A percentile compares a stretch with the other conserved stretches of the same genome.
phyloP scores from a whole-genome alignment of 1,140 invertebrate species.

The Pachypsylla venusta region DNA sequence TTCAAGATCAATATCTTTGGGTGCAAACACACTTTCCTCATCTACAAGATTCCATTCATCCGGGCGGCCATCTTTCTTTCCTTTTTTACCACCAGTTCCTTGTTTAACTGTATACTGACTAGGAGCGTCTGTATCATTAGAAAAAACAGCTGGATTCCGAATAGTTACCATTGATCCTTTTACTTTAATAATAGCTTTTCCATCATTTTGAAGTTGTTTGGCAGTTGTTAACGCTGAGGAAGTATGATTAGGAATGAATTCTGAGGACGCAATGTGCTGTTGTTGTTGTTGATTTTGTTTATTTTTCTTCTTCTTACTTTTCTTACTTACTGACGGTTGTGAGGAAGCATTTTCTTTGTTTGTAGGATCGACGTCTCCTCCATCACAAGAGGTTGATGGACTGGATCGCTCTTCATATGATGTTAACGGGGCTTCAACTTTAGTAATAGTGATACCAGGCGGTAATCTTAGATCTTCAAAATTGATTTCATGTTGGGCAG shows the following conservation, averaged over 20 bases:
- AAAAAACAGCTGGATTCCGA: conserved; percentile 45
- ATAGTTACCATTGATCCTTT: conserved; percentile 68
- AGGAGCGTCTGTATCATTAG: conserved; percentile 31
- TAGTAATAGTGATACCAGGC: conserved; percentile 66
- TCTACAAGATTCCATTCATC: conserved; percentile 41
- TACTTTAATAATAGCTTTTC: conserved; percentile 49
- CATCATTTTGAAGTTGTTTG: conserved; percentile 24
- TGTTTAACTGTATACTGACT: conserved; percentile 1
- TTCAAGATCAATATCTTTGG: conserved; percentile 56
- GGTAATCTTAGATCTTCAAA: conserved; percentile 56
- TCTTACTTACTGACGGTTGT: background rate
- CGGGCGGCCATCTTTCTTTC: conserved; percentile 32
- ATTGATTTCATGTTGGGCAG: conserved; percentile 22
- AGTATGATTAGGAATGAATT: background rate
- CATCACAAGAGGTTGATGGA: background rate
- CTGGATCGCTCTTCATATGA: background rate
- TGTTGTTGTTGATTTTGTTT: conserved; percentile 1
- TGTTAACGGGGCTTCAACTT: conserved; percentile 43
- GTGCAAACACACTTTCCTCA: conserved; percentile 55
- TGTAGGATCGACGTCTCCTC: background rate
- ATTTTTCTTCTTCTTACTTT: conserved; percentile 6
- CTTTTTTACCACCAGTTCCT: conserved; percentile 29
- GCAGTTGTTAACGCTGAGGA: background rate
- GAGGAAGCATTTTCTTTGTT: background rate
- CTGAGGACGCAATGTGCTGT: background rate